These are phyloP conservation scores for Tiliqua scincoides DNA, from an alignment of 2,113 vertebrate genomes.

Conservation along the genomic window DNA sequence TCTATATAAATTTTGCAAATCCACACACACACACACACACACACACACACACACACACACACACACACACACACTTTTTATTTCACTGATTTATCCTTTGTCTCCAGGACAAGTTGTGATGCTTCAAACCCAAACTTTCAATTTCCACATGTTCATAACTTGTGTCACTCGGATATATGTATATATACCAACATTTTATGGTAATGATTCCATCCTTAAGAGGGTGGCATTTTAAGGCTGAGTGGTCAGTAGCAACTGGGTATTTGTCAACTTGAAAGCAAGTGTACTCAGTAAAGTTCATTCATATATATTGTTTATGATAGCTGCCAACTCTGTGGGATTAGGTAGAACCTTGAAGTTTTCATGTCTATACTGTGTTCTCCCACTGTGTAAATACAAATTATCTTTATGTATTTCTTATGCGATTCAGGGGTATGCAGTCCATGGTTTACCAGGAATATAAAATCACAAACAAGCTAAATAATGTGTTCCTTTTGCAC, in stretches of 20 bases:
- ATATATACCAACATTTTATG: background rate
- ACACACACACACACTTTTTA: background rate
- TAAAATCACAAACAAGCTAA: conserved; percentile 34
- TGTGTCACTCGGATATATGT: background rate
- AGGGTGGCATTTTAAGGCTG: background rate
- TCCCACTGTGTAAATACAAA: background rate
- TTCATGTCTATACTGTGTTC: conserved; percentile 30
- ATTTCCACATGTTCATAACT: background rate
- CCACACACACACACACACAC: background rate
- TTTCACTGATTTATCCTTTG: background rate
- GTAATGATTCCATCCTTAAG: conserved; percentile 29
- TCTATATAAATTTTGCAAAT: conserved; percentile 1
- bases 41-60: background rate
- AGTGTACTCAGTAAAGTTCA: background rate
- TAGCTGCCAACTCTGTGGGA: accelerated
- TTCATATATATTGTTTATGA: accelerated
- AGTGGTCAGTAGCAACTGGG: background rate
- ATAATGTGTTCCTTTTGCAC: conserved; percentile 48
- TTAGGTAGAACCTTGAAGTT: conserved; percentile 26
- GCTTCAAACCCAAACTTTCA: conserved; percentile 30
- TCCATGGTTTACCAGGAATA: conserved; percentile 52
- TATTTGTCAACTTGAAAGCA: conserved; percentile 1
- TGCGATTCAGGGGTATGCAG: conserved; percentile 40
- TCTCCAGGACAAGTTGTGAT: conserved; percentile 7
- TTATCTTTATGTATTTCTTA: background rate